These are phyloP conservation scores for Strigamia maritima DNA, from an alignment of 2,888 invertebrate genomes.

Conservation along the genomic window DNA sequence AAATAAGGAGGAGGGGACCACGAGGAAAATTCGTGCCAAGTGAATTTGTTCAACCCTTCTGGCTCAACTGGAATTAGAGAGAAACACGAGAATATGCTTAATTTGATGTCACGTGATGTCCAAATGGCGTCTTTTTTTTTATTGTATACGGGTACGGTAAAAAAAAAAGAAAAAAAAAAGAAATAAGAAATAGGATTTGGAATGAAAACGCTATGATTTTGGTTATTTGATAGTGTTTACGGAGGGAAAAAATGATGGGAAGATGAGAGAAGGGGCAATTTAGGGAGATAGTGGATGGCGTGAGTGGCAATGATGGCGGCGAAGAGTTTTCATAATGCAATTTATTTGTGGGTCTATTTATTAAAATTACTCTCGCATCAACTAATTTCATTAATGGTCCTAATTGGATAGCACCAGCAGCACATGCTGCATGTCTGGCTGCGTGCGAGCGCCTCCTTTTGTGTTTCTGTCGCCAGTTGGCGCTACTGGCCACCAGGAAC, in stretches of 20 bases:
- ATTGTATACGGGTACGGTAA: not conserved
- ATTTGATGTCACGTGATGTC: not conserved
- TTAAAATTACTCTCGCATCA: slow-evolving; percentile 36
- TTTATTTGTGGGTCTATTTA: slow-evolving; percentile 17
- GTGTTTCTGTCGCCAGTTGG: not conserved
- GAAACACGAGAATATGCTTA: not conserved
- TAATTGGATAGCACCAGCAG: slow-evolving; percentile 33
- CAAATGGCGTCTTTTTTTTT: not conserved
- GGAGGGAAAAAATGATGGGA: not conserved
- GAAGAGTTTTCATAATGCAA: slow-evolving; percentile 7
- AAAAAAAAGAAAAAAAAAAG: not conserved
- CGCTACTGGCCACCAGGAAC: not conserved
- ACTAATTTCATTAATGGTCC: slow-evolving; percentile 37
- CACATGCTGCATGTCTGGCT: not conserved
- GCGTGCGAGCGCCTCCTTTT: not conserved
- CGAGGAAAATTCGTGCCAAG: not conserved
- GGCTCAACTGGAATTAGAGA: not conserved
- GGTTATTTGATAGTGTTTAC: slow-evolving; percentile 38
- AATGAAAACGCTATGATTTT: not conserved
- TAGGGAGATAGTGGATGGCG: slow-evolving; percentile 1
- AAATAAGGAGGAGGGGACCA: not conserved
- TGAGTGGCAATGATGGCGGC: slow-evolving; percentile 8
- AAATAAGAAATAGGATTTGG: not conserved
- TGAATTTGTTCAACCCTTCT: not conserved
- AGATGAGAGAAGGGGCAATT: not conserved